A percentile compares a stretch with the other conserved stretches of the same genome.
These are phyloP conservation scores for Tethya wilhelma DNA, from an alignment of 37 sponge, comb jelly and placozoan species.

Conservation along the genomic window DNA sequence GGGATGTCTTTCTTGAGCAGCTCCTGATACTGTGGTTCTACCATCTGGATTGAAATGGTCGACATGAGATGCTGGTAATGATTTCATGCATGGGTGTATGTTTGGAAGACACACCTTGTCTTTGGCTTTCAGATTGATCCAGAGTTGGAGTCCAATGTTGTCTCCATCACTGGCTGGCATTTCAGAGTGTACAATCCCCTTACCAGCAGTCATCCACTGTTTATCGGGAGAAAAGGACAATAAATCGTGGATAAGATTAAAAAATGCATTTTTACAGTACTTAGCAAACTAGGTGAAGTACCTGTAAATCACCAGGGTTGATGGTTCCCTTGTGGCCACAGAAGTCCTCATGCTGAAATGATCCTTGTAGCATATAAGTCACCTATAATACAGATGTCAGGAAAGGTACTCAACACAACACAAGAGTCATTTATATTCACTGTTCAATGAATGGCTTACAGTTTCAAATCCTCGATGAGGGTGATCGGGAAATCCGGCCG, in stretches of 20 bases:
- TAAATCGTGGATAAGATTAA: background rate
- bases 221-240: background rate
- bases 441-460: constrained; percentile 6
- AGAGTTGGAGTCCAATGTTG: constrained; percentile 89
- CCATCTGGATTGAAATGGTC: constrained; percentile 61
- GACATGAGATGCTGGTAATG: background rate
- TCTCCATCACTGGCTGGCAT: constrained; percentile 86
- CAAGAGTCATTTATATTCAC: background rate
- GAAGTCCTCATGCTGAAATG: constrained; percentile 87
- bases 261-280: background rate
- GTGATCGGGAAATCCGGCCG: constrained; percentile 96
- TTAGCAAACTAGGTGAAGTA: background rate
- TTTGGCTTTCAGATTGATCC: constrained; percentile 86
- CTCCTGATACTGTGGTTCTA: constrained; percentile 88
- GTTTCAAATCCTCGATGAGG: constrained; percentile 98
- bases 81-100: no score
- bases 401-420: no score
- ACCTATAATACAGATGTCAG: constrained; percentile 41
- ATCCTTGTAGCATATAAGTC: constrained; percentile 85
- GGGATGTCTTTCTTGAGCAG: constrained; percentile 73
- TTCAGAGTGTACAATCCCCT: constrained; percentile 92
- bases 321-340: constrained; percentile 80
- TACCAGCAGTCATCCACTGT: constrained; percentile 98
- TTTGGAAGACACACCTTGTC: constrained; percentile 56
- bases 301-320: constrained; percentile 66